Percentiles rank a stretch among this genome's conserved stretches.
These are phyloP conservation scores for Anthrax anthrax DNA, from an alignment of 2,888 invertebrate genomes.

Conservation along the genomic window DNA sequence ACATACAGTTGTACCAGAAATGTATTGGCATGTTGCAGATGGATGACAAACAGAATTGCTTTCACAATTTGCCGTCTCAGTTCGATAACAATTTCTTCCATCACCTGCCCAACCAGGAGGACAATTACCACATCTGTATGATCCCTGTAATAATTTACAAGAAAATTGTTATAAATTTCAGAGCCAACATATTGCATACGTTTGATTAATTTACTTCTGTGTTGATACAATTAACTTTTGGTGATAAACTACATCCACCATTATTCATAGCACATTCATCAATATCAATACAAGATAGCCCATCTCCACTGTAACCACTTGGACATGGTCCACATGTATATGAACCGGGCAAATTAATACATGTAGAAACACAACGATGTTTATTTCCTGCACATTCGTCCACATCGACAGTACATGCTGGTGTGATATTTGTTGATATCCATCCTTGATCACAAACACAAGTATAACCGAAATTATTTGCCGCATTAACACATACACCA, in stretches of 20 bases:
- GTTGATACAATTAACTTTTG: conserved; percentile 75
- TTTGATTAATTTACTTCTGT: conserved; percentile 53
- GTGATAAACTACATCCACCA: conserved; percentile 76
- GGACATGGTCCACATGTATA: conserved; percentile 86
- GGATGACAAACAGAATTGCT: conserved; percentile 49
- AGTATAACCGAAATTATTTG: conserved; percentile 48
- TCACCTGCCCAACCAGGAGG: conserved; percentile 79
- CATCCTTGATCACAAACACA: conserved; percentile 83
- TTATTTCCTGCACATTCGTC: conserved; percentile 65
- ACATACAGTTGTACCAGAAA: conserved; percentile 51
- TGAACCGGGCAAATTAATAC: conserved; percentile 79
- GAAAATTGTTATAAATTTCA: too few species aligned
- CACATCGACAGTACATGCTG: conserved; percentile 68
- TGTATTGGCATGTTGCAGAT: conserved; percentile 60
- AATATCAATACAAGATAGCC: conserved; percentile 70
- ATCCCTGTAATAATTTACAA: conserved; percentile 64
- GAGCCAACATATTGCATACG: too few species aligned
- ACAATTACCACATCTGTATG: conserved; percentile 72
- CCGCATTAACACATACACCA: conserved; percentile 63
- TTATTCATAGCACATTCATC: conserved; percentile 74
- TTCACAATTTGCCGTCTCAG: not conserved
- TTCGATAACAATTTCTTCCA: conserved; percentile 50
- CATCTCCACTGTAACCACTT: conserved; percentile 72
- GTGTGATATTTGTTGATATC: conserved; percentile 53
- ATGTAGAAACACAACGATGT: conserved; percentile 66